These are phyloP conservation scores for Eupithecia abbreviata DNA, from an alignment of 2,888 invertebrate species.

Conservation along the genomic window DNA sequence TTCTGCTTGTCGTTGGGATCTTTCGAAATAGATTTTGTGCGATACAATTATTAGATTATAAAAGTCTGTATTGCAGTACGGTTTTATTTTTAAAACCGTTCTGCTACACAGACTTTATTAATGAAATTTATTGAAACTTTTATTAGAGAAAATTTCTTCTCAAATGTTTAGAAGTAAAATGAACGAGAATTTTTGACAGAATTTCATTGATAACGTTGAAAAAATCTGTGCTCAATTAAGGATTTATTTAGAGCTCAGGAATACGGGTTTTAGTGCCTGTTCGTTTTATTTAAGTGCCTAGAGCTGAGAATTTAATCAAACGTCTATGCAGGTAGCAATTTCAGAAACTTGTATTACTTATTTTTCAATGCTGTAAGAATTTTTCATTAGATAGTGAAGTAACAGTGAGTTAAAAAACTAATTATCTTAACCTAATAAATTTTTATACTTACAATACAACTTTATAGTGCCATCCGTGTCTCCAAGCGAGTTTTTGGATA, in stretches of 20 bases:
- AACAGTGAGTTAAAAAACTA: no score
- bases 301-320: slow-evolving; percentile 1
- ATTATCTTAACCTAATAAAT: not conserved
- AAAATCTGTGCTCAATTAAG: not conserved
- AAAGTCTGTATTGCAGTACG: not conserved
- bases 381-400: not conserved
- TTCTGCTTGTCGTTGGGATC: slow-evolving; percentile 10
- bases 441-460: slow-evolving; percentile 86
- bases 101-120: no score
- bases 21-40: slow-evolving; percentile 12
- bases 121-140: not conserved
- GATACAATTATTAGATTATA: slow-evolving; percentile 1
- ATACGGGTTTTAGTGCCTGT: not conserved
- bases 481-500: slow-evolving; percentile 89
- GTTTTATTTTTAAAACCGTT: not conserved
- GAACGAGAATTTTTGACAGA: not conserved
- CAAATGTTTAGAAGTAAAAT: not conserved
- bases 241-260: not conserved
- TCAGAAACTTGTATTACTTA: not conserved
- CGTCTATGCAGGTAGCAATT: not conserved
- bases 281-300: not conserved
- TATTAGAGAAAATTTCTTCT: not conserved
- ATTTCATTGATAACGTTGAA: not conserved
- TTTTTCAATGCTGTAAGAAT: not conserved
- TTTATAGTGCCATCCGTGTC: slow-evolving; percentile 89